Percentiles rank a stretch among this genome's conserved stretches.
phyloP scores from a whole-genome alignment of 2,113 vertebrate species.

The Xiphorhynchus elegans region DNA sequence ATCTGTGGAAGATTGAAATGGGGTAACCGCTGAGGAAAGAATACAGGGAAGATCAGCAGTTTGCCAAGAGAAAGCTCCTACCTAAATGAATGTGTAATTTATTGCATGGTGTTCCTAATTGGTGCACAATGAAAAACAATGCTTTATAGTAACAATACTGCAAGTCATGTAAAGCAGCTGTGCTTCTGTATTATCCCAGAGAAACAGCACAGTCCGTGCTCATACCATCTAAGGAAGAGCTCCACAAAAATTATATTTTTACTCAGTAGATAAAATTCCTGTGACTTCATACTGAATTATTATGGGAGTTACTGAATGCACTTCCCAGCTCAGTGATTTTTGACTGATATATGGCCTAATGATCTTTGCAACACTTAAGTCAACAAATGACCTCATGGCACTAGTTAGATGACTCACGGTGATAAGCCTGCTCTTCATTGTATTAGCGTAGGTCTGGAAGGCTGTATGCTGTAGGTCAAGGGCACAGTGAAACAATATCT shows the following conservation, averaged over 20 bases:
- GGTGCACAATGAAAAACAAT: background rate
- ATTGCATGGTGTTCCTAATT: background rate
- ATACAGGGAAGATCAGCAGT: background rate
- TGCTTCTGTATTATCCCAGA: background rate
- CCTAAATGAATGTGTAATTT: background rate
- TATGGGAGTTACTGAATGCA: background rate
- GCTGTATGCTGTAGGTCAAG: background rate
- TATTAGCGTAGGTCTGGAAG: background rate
- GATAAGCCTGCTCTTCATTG: background rate
- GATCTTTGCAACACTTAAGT: background rate
- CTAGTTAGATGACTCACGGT: background rate
- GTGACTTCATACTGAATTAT: background rate
- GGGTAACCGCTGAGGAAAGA: background rate
- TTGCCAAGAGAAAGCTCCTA: background rate
- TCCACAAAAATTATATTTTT: background rate
- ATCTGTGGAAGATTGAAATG: background rate
- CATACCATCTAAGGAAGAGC: background rate
- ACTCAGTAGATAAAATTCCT: background rate
- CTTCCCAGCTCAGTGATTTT: background rate
- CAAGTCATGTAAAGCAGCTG: background rate
- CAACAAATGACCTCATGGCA: conserved; percentile 19
- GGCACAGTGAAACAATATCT: background rate
- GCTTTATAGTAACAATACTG: background rate
- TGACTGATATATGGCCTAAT: background rate
- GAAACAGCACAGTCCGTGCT: background rate